phyloP scores from a whole-genome alignment of 2,797 vertebrate species.

The Trachurus trachurus region DNA sequence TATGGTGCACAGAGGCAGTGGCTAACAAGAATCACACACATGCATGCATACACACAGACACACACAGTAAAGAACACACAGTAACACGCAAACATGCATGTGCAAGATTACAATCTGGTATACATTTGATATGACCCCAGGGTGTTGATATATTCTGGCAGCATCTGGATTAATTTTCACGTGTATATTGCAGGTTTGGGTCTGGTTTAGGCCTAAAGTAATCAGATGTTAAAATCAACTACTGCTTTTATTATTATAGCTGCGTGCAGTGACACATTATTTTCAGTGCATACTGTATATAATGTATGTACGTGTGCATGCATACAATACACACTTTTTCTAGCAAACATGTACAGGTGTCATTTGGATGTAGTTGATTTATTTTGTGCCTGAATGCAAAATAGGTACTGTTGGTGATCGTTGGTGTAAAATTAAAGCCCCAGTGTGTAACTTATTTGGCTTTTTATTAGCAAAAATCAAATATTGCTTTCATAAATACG shows the following conservation, averaged over 20 bases:
- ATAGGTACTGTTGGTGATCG: too few species aligned
- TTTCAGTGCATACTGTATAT: neutral
- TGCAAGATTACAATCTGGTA: conserved; percentile 52
- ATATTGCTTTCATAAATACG: too few species aligned
- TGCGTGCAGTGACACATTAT: neutral
- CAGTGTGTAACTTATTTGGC: too few species aligned
- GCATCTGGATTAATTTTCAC: conserved; percentile 11
- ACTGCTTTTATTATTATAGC: neutral
- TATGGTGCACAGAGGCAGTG: conserved; percentile 68
- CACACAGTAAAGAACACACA: conserved; percentile 15
- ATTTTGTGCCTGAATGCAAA: neutral
- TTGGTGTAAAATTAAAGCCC: too few species aligned
- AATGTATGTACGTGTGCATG: neutral
- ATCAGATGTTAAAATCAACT: neutral
- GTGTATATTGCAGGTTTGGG: neutral
- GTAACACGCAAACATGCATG: conserved; percentile 49
- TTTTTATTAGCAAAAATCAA: too few species aligned
- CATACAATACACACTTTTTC: neutral
- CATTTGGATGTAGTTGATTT: neutral
- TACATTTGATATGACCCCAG: conserved; percentile 11
- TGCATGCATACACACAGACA: conserved; percentile 48
- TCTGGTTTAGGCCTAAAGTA: neutral
- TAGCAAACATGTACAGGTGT: neutral
- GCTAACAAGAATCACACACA: conserved; percentile 75
- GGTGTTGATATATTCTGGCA: neutral